These are phyloP conservation scores for Acheta domesticus DNA, from an alignment of 2,888 invertebrate genomes.

Conservation along the genomic window DNA sequence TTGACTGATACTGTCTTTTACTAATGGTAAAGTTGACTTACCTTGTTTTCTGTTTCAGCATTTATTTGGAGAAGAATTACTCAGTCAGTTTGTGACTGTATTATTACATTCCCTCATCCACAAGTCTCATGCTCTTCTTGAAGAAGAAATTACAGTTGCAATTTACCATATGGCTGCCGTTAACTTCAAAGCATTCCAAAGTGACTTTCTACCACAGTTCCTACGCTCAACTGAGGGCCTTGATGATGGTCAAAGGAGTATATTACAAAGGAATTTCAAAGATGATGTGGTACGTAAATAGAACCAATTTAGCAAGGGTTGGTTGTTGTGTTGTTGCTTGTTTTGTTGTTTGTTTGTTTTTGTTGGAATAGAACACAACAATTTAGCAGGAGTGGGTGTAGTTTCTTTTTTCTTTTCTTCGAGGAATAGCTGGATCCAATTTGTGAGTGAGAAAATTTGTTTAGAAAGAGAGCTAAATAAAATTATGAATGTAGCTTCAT, in stretches of 20 bases:
- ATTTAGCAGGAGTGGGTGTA: too few relatives aligned
- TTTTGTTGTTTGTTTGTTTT: too few relatives aligned
- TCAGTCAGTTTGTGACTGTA: constrained; percentile 66
- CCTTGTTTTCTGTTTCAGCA: constrained; percentile 48
- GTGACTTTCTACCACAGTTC: constrained; percentile 70
- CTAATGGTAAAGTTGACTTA: background rate
- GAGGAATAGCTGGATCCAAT: background rate
- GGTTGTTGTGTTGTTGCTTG: too few relatives aligned
- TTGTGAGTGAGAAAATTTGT: background rate
- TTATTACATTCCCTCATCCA: constrained; percentile 64
- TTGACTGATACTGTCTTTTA: background rate
- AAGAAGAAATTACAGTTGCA: constrained; percentile 73
- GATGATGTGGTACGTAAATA: constrained; percentile 62
- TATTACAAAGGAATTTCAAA: constrained; percentile 64
- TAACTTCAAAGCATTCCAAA: constrained; percentile 70
- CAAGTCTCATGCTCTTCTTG: constrained; percentile 68
- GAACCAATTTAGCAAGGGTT: background rate
- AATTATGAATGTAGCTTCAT: too few relatives aligned
- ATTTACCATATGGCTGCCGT: constrained; percentile 79
- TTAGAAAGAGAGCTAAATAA: too few relatives aligned
- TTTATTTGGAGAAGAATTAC: constrained; percentile 64
- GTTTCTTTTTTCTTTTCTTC: too few relatives aligned
- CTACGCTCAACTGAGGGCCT: constrained; percentile 64
- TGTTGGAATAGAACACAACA: too few relatives aligned
- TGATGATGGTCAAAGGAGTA: constrained; percentile 59